Evolutionary conservation across 2,113 vertebrate species (phyloP).

Genomic region (Tichodroma muraria): DNA sequence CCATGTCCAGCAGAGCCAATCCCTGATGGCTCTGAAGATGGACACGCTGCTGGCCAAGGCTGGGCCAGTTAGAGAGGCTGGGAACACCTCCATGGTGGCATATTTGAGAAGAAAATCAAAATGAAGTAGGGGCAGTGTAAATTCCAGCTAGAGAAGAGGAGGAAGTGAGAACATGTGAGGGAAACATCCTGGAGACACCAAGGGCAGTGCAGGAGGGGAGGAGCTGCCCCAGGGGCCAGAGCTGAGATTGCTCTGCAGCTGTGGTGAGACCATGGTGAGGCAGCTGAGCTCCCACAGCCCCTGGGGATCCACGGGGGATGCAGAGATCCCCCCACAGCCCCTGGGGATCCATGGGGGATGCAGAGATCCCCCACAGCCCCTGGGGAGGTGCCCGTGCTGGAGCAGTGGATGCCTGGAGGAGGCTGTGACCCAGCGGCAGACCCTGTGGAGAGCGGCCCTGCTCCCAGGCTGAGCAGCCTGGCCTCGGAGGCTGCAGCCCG

Average conservation of each 20-base stretch:
- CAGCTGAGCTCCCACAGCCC: not conserved
- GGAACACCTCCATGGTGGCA: accelerated
- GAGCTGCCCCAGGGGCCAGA: not conserved
- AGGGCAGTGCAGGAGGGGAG: not conserved
- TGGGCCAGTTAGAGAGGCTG: accelerated
- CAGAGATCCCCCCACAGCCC: not conserved
- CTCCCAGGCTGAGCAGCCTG: no score
- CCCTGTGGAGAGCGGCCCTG: no score
- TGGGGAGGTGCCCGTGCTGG: not conserved
- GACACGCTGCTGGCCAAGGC: not conserved
- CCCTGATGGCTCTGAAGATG: not conserved
- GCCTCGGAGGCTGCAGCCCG: no score
- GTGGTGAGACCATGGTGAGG: not conserved
- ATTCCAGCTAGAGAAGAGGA: not conserved
- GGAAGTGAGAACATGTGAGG: not conserved
- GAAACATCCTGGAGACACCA: not conserved
- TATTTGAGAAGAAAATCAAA: not conserved
- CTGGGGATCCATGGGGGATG: not conserved
- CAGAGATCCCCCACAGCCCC: not conserved
- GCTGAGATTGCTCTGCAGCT: not conserved
- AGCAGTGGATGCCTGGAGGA: not conserved
- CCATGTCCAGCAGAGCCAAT: not conserved
- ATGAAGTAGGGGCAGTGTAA: not conserved
- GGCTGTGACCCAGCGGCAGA: not conserved
- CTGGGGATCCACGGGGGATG: not conserved